Evolutionary conservation across 2,113 vertebrate species (phyloP), one percentile per base, ranked within the genome.

Genomic region (Indri indri): DNA sequence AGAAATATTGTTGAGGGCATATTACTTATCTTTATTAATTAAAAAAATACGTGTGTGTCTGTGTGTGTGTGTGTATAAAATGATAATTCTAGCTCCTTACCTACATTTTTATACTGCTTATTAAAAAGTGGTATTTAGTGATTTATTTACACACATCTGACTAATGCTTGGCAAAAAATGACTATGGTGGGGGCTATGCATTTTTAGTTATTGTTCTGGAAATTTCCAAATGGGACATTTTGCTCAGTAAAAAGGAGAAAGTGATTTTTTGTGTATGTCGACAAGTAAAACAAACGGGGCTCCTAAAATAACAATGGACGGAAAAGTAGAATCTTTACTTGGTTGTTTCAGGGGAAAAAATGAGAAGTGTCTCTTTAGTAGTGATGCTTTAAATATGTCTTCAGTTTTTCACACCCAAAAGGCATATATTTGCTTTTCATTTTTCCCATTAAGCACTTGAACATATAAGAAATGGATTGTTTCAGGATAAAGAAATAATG

Each of bases 71-170:
- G 7, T 57, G 54, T 57, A 8, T 57, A 57, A 57, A 57, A 96
- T 14, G 1, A 96, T 83, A 95, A 97, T 92, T 76, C 0, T 2
- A 50, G 77, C 95, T 97, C 92, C 80, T 77, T 16, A 54, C 4
- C 42, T 74, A 14, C 5, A 6, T 30, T 54, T 97, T 98, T 96
- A 85, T 95, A 42, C 9, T 92, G 59, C 80, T 90, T 95, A 23
- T 88, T 84, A 32, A 66, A 68, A 84, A 52, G 8, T 6, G 47
- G 2, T 40, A 9, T 76, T 97, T 97, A 50, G 65, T 89, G 61
- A 90, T 92, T 91, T 92, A 95, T 85, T 89, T 47, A 57, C 3
- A 87, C 3, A 92, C 27, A 65, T 71, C 68, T 90, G 52, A 63
- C 37, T 86, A 50, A 57, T 80, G 6, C 8, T 93, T 63, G 37